Evolutionary conservation across 1,140 invertebrate genomes (phyloP), one percentile per base, ranked within the genome.

Genomic region (Arctopsyche grandis): DNA sequence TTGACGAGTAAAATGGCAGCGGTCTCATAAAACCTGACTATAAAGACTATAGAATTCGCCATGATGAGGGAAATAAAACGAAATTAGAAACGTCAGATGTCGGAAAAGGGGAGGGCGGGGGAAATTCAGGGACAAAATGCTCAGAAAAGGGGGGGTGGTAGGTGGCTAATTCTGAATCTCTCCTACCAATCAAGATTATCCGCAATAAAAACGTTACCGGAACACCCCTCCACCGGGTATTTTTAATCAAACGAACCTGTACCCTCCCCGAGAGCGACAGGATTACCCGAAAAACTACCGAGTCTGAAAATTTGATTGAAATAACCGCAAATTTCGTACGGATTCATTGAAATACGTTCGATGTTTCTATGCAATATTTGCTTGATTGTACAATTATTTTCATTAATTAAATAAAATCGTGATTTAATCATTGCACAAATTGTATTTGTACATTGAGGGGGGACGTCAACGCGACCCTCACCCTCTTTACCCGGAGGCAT

Each of bases 151-250:
- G 74, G 69, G 76, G 80, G 80, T 71, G 80, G 63, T 26, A 70
- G 56, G 78, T 46, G 19, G 69, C 69, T 80, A 80, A 82, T 82
- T 82, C 73, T 71, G 73, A 79, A 82, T 82, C 79, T 82, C 77
- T 80, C 80, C 75, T 80, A 83, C 82, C 82, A 83, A 83, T 83
- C 82, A 83, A 75, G 82, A 83, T 83, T 83, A 83, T 83, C 82
- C 80, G 81, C 82, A 83, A 83, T 83, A 83, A 83, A 83, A 83
- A 83, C 82, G 80, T 80, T 83, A 69, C 76, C 58, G 58, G 70
- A 29, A 24, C 12, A 21, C 24, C 24, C 63, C 48, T 14, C 12
- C 48, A 52, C 48, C 22, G 63, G 77, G 82, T 83, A 83, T 83
- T 83, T 83, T 83, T 83, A 83, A 83, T 83, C 82, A 83, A 82